Base-by-base conservation (phyloP, 2,888 invertebrate species). In the Leptopilina syphax region DNA sequence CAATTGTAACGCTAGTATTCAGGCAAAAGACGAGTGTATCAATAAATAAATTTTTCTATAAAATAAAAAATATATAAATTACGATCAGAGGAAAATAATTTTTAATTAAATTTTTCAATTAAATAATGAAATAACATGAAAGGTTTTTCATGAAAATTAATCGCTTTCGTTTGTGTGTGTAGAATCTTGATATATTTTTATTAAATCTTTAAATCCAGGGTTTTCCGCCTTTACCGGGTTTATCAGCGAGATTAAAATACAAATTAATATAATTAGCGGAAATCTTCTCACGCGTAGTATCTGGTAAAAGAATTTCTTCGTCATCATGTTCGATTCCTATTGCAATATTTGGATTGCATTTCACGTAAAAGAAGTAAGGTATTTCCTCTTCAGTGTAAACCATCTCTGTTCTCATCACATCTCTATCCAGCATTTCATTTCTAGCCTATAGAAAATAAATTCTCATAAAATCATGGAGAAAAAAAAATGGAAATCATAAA, bases 181-280 rank as follows among this genome's bases (percentile, higher is more conserved):
- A 60, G 4, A 18, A 27, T 73, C 9, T 73, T 50, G n/a, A 9
- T 13, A 34, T 13, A 70, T 18, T 18, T 18, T 18, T 18, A 13
- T 27, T 6, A 47, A 47, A 1, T 47, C 2, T 54, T 78, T 68
- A 60, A 12, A 68, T 60, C 68, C 68, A 67, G 9, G 68, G 57
- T 47, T 78, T 78, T 12, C 65, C 65, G 7, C 63, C 63, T 77
- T 73, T 73, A 67, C 79, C 84, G 4, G 85, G 84, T 65, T 85
- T 87, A 79, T 87, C 85, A 50, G 80, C 78, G 34, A 86, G 84
- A 80, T 86, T 86, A 79, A 85, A 87, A 81, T 86, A 85, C 76
- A 86, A 81, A 67, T 82, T 80, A 65, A 80, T 80, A 73, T 82
- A 84, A 68, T 85, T 81, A 70, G 78, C 78, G 65, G 82, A 83